phyloP scores from a whole-genome alignment of 2,113 vertebrate genomes.

The Ahaetulla prasina region DNA sequence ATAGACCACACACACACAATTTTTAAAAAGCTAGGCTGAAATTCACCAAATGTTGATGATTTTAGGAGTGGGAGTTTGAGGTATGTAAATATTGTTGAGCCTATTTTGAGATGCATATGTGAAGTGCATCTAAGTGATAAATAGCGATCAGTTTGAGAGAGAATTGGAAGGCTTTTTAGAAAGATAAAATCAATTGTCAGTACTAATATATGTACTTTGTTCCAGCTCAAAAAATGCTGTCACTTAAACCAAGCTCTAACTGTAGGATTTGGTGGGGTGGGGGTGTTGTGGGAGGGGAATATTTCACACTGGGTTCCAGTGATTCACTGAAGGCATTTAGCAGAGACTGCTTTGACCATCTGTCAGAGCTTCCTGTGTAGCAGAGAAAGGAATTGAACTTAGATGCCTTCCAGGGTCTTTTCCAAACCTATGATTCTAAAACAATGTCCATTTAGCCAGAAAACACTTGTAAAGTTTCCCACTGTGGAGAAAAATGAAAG shows the following conservation, averaged over 20 bases:
- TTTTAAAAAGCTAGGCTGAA: background rate
- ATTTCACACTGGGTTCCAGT: background rate
- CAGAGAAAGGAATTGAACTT: background rate
- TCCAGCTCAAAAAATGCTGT: background rate
- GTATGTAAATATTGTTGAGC: background rate
- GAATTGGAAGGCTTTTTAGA: background rate
- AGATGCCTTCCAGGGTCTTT: background rate
- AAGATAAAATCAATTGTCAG: background rate
- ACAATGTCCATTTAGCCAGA: background rate
- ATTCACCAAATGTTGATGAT: background rate
- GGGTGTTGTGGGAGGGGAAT: background rate
- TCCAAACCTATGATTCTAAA: background rate
- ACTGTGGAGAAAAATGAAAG: background rate
- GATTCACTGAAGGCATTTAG: background rate
- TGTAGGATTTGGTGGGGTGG: background rate
- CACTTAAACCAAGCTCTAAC: background rate
- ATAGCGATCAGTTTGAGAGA: background rate
- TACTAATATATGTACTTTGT: background rate
- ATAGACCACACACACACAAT: background rate
- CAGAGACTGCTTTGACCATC: background rate
- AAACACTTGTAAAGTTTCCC: background rate
- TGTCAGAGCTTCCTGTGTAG: background rate
- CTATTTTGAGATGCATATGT: background rate
- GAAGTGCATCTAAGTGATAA: background rate
- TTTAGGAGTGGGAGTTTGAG: background rate